Base-by-base conservation (phyloP, 2,888 invertebrate species). In the Hartigia nigra region DNA sequence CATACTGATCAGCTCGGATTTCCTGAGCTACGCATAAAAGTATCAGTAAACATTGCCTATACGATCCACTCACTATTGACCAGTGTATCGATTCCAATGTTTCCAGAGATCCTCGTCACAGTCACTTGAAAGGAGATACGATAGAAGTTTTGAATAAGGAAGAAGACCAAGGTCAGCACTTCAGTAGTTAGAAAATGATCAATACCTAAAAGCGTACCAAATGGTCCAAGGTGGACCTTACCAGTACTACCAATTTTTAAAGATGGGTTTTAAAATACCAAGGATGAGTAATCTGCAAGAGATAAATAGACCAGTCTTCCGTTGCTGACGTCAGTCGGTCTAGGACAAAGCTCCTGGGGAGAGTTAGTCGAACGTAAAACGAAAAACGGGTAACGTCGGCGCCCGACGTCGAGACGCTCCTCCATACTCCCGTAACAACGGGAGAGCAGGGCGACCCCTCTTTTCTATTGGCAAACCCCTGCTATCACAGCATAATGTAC, bases 391-490 rank as follows among this genome's bases (percentile, higher is more conserved):
- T 32, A 72, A 55, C 78, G 72, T 74, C 78, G 83, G 82, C 83
- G 83, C 83, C 83, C 69, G 75, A 78, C 81, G 83, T 78, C 83
- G 83, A 82, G 83, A 83, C 83, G 83, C 78, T 83, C 81, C 69
- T 69, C 69, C 32, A 11, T 34, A 72, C 36, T 37, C 74, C 70
- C 35, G n/a, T 32, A 70, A 70, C 32, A 14, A 72, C 72, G 72
- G 72, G 32, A 34, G 72, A 72, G 72, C 72, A 34, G 31, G 31
- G 72, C 72, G 31, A 12, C 72, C 72, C 14, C 12, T 31, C 14
- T 5, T 31, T 72, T 72, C 72, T 72, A 12, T 32, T 72, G 31
- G 9, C 39, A 9, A 9, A 55, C 9, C 39, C 39, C 39, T 23
- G 9, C 39, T 23, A 23, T 55, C 39, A 5, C 39, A 55, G 39